Percentiles rank a stretch among this genome's conserved stretches.
Conservation (phyloP, 2,797 vertebrate genomes). For the Pseudomugil gertrudae region DNA sequence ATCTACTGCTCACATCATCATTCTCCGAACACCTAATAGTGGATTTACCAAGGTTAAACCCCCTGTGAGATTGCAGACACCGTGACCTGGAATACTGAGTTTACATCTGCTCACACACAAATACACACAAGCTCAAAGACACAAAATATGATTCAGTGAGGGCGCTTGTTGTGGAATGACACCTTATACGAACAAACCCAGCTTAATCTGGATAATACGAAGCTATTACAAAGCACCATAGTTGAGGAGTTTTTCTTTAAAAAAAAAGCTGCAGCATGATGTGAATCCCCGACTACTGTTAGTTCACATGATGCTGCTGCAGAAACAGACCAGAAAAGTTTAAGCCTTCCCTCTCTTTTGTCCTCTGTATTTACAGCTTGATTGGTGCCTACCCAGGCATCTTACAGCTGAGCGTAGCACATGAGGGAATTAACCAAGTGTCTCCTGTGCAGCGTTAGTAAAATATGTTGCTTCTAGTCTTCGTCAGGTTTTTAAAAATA, state of each 20-base stretch:
- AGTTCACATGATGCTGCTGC: conserved; percentile 34
- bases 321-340: conserved; percentile 51
- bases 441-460: conserved; percentile 64
- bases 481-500: conserved; percentile 55
- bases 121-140: conserved; percentile 5
- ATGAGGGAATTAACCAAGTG: conserved; percentile 72
- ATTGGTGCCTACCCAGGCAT: conserved; percentile 74
- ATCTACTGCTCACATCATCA: conserved; percentile 81
- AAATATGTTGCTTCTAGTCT: conserved; percentile 69
- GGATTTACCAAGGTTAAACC: conserved; percentile 82
- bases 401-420: conserved; percentile 75
- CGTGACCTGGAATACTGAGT: conserved; percentile 73
- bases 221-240: conserved; percentile 23
- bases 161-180: conserved; percentile 28
- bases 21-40: conserved; percentile 79
- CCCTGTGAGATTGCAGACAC: conserved; percentile 74
- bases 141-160: conserved; percentile 5
- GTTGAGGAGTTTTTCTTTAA: conserved; percentile 22
- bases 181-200: conserved; percentile 20
- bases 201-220: conserved; percentile 37
- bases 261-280: conserved; percentile 7
- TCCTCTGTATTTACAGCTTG: conserved; percentile 72
- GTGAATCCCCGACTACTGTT: conserved; percentile 28
- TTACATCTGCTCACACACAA: conserved; percentile 60
- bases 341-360: conserved; percentile 58